Evolutionary conservation across 2,888 invertebrate genomes (phyloP).

Genomic region (Drosophila niveifrons): DNA sequence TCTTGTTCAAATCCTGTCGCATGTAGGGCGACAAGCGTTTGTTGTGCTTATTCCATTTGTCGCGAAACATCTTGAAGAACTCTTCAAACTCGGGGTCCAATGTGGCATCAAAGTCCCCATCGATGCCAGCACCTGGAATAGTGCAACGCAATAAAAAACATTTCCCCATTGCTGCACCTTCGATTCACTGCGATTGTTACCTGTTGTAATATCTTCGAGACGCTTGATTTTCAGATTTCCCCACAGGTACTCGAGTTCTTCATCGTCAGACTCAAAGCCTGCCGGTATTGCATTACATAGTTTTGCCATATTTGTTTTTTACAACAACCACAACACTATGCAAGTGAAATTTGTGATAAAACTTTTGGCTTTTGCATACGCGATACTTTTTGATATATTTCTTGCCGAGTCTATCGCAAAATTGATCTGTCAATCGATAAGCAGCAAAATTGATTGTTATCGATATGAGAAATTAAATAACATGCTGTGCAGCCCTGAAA

Average conservation of each 20-base stretch:
- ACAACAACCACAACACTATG: conserved; percentile 19
- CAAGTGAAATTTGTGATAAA: conserved; percentile 52
- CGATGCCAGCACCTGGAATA: conserved; percentile 81
- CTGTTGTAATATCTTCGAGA: conserved; percentile 83
- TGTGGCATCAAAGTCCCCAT: conserved; percentile 83
- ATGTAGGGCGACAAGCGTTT: conserved; percentile 71
- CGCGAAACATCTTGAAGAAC: conserved; percentile 81
- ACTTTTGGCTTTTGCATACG: conserved; percentile 26
- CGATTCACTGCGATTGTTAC: conserved; percentile 33
- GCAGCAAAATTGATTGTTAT: not conserved
- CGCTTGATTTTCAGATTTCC: conserved; percentile 83
- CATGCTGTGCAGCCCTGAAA: not conserved
- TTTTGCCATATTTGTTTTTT: conserved; percentile 50
- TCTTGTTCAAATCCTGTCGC: conserved; percentile 56
- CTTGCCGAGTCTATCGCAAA: conserved; percentile 4
- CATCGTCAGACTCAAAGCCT: conserved; percentile 82
- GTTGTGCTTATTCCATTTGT: conserved; percentile 81
- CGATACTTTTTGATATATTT: conserved; percentile 35
- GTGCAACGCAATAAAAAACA: not conserved
- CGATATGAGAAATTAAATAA: not conserved
- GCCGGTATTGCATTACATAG: conserved; percentile 71
- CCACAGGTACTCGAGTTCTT: conserved; percentile 62
- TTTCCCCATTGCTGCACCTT: not conserved
- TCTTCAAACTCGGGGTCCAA: conserved; percentile 70
- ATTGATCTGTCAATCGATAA: not conserved